phyloP scores from a whole-genome alignment of 1,140 invertebrate species.

The Delia radicum region DNA sequence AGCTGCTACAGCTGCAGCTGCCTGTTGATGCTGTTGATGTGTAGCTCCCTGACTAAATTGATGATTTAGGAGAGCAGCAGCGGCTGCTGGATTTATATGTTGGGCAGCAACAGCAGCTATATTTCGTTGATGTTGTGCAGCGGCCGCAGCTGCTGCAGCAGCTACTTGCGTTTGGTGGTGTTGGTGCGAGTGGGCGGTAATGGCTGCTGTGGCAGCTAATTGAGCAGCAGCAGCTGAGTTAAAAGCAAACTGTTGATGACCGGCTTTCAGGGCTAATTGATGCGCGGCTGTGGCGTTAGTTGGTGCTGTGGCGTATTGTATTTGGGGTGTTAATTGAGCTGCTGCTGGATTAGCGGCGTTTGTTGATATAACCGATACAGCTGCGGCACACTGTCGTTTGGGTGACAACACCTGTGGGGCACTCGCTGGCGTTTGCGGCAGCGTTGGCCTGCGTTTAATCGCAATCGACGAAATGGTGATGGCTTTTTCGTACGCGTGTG shows the following conservation, averaged over 20 bases:
- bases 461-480: conserved; percentile 58
- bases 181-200: conserved; percentile 26
- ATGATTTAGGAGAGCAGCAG: conserved; percentile 42
- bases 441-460: conserved; percentile 58
- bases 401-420: conserved; percentile 57
- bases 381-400: conserved; percentile 55
- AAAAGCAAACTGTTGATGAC: conserved; percentile 44
- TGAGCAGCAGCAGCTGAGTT: conserved; percentile 29
- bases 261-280: conserved; percentile 35
- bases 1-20: conserved; percentile 37
- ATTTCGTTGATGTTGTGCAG: conserved; percentile 38
- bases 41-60: conserved; percentile 37
- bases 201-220: conserved; percentile 29
- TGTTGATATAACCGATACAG: conserved; percentile 52
- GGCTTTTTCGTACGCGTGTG: conserved; percentile 54
- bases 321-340: conserved; percentile 34
- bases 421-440: conserved; percentile 58
- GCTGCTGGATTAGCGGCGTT: conserved; percentile 32
- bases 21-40: conserved; percentile 28
- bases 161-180: conserved; percentile 38
- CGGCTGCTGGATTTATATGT: conserved; percentile 39
- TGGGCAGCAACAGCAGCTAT: conserved; percentile 32
- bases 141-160: conserved; percentile 44
- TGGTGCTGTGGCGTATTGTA: conserved; percentile 34
- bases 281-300: conserved; percentile 39